Base-by-base conservation (phyloP, 2,797 vertebrate genomes). In the Huso huso region DNA sequence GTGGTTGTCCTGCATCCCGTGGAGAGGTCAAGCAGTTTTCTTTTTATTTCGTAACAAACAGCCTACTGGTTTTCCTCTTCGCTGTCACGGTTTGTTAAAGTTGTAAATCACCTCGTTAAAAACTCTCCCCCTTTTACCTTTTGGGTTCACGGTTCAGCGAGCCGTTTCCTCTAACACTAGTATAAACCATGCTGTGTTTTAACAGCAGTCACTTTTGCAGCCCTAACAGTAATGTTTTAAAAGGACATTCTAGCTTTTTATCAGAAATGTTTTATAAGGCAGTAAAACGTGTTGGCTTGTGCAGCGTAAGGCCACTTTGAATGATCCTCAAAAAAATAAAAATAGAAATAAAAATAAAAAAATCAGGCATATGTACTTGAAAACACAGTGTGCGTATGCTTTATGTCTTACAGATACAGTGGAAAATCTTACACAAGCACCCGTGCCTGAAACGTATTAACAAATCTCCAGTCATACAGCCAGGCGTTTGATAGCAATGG, bases 401-500 rank as follows among this genome's bases (percentile, higher is more conserved):
- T 76, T 79, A 4, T 37, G 81, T 73, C 66, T 78, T 79, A 68
- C 82, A 99, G 97, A 78, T 99, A 99, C 68, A 88, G 88, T 52
- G 93, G 67, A 93, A 97, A 79, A 92, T 91, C 84, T 74, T 98
- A 70, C 95, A 95, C 50, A 82, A 88, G 74, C 94, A 99, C 74
- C 93, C 94, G 0, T 98, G 96, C 85, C 91, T 99, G 76, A 88
- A 74, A 73, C 88, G 95, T 75, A 71, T 97, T 85, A 99, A 95
- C 82, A 99, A 97, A 87, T 99, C 68, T 98, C 96, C 79, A 97
- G 93, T 82, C 95, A 99, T 83, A 96, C 94, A 1, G 92, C 95
- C 58, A 89, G 96, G 68, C 93, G 91, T 68, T 86, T 98, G 69
- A 95, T 99, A 86, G 94, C 97, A 66, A 97, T 99, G 97, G 95